phyloP scores from a whole-genome alignment of 2,113 vertebrate genomes.

The Ibidorhyncha struthersii region DNA sequence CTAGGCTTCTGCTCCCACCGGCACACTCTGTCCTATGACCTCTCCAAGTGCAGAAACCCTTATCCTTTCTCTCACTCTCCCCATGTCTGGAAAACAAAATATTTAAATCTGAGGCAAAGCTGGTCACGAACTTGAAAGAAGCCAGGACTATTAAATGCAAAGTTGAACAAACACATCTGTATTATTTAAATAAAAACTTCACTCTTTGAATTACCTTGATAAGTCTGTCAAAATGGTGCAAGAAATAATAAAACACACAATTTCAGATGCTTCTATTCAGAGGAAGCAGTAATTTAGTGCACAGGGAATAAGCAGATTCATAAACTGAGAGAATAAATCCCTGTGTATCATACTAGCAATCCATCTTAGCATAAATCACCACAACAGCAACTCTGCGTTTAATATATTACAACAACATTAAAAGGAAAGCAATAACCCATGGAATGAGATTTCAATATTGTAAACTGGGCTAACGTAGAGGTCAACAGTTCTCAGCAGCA shows the following conservation, averaged over 20 bases:
- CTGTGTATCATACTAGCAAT: neutral
- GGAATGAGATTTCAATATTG: neutral
- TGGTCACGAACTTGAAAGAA: neutral
- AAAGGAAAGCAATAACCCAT: neutral
- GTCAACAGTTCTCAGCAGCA: neutral
- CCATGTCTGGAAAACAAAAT: neutral
- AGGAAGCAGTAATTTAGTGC: neutral
- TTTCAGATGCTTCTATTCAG: neutral
- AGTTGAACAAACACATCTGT: conserved; percentile 25
- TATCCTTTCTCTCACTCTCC: neutral
- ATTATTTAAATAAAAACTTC: conserved; percentile 8
- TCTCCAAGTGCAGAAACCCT: neutral
- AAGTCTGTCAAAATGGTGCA: neutral
- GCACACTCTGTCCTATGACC: neutral
- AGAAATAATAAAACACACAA: neutral
- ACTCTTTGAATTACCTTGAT: neutral
- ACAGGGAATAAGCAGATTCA: neutral
- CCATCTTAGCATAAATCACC: neutral
- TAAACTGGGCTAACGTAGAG: neutral
- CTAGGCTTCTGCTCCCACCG: neutral
- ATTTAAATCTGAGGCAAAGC: neutral
- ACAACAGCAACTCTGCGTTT: neutral
- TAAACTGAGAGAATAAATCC: neutral
- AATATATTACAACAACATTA: neutral
- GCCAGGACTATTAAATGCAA: neutral